A percentile compares a stretch with the other conserved stretches of the same genome.
Evolutionary conservation across 2,888 invertebrate species (phyloP).

Genomic region (Apamea epomidion): DNA sequence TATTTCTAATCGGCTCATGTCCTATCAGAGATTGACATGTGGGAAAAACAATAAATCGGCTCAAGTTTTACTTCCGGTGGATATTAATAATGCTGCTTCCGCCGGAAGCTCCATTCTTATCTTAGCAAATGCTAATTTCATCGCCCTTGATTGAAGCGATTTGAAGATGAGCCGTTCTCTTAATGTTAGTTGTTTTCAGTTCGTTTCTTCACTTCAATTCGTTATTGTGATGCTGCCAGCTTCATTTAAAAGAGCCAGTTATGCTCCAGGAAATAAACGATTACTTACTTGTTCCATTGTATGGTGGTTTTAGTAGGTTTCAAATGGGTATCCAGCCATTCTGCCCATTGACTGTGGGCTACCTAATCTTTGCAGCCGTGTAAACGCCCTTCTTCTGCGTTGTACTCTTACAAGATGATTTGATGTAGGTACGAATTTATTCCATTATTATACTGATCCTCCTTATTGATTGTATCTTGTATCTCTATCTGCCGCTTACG

Average conservation of each 20-base stretch:
- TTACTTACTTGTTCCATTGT: conserved; percentile 15
- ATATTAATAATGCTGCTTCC: not conserved
- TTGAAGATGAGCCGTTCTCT: not conserved
- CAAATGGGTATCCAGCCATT: not conserved
- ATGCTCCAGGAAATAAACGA: conserved; percentile 14
- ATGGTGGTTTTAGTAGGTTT: not conserved
- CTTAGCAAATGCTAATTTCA: not conserved
- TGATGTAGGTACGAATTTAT: not conserved
- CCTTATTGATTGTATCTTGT: not conserved
- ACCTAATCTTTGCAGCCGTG: not conserved
- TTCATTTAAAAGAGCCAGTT: conserved; percentile 8
- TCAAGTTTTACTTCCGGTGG: not conserved
- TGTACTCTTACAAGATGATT: not conserved
- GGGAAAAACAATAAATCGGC: not conserved
- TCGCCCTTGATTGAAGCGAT: conserved; percentile 1
- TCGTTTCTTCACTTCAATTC: conserved; percentile 1
- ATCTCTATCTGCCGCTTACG: not conserved
- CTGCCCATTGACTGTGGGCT: not conserved
- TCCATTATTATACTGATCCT: not conserved
- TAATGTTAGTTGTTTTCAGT: not conserved
- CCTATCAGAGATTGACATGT: not conserved
- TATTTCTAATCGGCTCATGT: not conserved
- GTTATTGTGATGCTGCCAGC: not conserved
- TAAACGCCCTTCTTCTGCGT: not conserved
- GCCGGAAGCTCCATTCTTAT: not conserved